phyloP scores from a whole-genome alignment of 2,113 vertebrate genomes.

The Elachura formosa region DNA sequence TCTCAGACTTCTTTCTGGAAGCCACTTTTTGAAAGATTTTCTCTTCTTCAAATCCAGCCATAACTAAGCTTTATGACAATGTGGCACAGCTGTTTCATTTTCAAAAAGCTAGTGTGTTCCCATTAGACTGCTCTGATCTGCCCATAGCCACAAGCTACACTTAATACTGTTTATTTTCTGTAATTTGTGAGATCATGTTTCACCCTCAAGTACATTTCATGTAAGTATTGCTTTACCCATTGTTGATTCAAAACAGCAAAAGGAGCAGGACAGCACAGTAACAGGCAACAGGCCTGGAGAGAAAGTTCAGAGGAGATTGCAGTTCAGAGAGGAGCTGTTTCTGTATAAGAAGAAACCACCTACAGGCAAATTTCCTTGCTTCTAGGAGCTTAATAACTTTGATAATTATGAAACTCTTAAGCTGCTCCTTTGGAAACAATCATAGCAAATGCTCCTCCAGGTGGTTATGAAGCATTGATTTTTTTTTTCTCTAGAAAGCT shows the following conservation, averaged over 20 bases:
- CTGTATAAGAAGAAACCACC: neutral
- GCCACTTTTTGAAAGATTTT: neutral
- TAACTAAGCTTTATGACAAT: neutral
- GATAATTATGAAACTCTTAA: conserved; percentile 11
- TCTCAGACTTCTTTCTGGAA: neutral
- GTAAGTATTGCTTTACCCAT: neutral
- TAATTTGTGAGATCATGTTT: conserved; percentile 11
- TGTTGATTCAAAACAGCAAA: conserved; percentile 36
- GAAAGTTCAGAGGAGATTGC: neutral
- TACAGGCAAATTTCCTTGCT: neutral
- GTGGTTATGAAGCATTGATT: neutral
- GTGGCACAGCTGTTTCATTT: neutral
- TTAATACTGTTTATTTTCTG: conserved; percentile 1
- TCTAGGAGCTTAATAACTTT: neutral
- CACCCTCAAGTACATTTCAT: neutral
- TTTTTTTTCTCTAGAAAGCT: neutral
- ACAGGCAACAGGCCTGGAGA: conserved; percentile 11
- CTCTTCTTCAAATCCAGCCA: neutral
- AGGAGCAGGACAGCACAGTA: neutral
- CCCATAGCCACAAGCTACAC: neutral
- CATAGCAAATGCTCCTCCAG: neutral
- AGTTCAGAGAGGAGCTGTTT: neutral
- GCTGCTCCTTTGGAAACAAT: conserved; percentile 45
- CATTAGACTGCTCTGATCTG: neutral
- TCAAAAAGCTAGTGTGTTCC: neutral